phyloP scores from a whole-genome alignment of 2,113 vertebrate genomes.

The Mobula birostris region DNA sequence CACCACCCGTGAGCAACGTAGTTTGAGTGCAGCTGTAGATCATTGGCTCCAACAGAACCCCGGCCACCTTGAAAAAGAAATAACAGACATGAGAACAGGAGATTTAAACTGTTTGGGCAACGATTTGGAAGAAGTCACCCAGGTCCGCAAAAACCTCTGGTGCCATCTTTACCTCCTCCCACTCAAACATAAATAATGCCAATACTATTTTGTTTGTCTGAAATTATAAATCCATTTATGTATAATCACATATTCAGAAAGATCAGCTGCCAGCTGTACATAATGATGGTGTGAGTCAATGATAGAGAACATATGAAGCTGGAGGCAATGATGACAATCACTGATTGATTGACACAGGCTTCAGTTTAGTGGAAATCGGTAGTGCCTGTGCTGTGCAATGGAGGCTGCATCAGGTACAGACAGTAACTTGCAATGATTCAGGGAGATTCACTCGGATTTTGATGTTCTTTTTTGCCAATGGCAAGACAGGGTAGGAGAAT shows the following conservation, averaged over 20 bases:
- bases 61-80: too few species aligned
- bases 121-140: too few species aligned
- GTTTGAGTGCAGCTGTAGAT: too few species aligned
- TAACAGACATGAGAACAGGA: too few species aligned
- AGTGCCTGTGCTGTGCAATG: neutral
- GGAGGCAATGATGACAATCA: neutral
- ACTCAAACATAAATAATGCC: too few species aligned
- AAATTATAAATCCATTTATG: neutral
- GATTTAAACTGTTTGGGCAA: too few species aligned
- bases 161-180: too few species aligned
- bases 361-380: neutral
- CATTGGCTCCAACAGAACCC: too few species aligned
- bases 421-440: slow-evolving; percentile 6
- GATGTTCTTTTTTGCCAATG: neutral
- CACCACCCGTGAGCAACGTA: too few species aligned
- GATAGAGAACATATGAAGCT: neutral
- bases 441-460: neutral
- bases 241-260: neutral
- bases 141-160: too few species aligned
- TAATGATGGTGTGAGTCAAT: neutral
- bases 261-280: neutral
- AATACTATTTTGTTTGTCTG: neutral
- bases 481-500: neutral
- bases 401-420: neutral
- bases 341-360: neutral